Percentiles rank a stretch among this genome's conserved stretches.
phyloP scores from a whole-genome alignment of 2,888 invertebrate species.

The Diplolepis rosae region DNA sequence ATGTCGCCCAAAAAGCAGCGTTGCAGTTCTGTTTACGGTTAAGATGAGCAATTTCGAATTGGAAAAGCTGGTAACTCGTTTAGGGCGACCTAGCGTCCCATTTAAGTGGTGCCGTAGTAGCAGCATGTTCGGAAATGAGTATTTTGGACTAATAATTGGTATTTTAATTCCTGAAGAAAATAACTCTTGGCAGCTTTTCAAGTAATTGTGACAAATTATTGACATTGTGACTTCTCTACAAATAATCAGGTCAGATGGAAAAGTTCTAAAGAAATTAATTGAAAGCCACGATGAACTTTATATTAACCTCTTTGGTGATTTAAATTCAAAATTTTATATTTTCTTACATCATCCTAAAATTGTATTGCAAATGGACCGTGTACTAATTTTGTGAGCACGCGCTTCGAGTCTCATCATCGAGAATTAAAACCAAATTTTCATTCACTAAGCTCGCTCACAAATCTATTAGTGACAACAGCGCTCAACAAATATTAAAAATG shows the following conservation, averaged over 20 bases:
- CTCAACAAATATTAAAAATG: conserved; percentile 30
- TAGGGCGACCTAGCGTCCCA: too few relatives aligned
- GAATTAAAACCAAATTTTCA: conserved; percentile 29
- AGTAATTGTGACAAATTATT: conserved; percentile 35
- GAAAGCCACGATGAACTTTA: conserved; percentile 21
- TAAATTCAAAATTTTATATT: conserved; percentile 37
- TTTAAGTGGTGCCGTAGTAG: too few relatives aligned
- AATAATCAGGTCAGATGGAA: conserved; percentile 28
- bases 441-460: conserved; percentile 9
- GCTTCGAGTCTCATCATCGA: conserved; percentile 36
- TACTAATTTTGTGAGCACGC: conserved; percentile 32
- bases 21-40: too few relatives aligned
- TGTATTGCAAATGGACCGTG: conserved; percentile 35
- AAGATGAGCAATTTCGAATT: too few relatives aligned
- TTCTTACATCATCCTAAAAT: conserved; percentile 32
- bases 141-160: too few relatives aligned
- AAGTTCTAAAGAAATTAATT: conserved; percentile 20
- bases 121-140: too few relatives aligned
- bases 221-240: conserved; percentile 41
- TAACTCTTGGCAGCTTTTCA: conserved; percentile 36
- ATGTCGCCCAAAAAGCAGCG: too few relatives aligned
- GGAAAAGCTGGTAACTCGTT: too few relatives aligned
- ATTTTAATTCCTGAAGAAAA: too few relatives aligned
- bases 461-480: conserved; percentile 29
- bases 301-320: conserved; percentile 9